Percentiles rank a stretch among this genome's conserved stretches.
Evolutionary conservation across 2,888 invertebrate genomes (phyloP).

Genomic region (Fabriciana adippe): DNA sequence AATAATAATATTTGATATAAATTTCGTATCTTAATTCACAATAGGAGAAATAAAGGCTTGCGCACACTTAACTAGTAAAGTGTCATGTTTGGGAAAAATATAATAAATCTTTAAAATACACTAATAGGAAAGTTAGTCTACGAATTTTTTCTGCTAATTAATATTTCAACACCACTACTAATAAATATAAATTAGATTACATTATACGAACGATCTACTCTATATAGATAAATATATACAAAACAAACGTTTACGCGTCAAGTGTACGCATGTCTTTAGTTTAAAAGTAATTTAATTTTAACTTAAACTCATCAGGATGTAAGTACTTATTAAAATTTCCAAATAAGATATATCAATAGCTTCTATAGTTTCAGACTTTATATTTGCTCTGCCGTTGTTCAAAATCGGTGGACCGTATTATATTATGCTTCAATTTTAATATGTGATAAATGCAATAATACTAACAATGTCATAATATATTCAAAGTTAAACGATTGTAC

Average conservation of each 20-base stretch:
- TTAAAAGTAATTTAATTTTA: slow-evolving; percentile 20
- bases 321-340: slow-evolving; percentile 29
- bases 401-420: slow-evolving; percentile 18
- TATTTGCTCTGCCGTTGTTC: slow-evolving; percentile 30
- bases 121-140: neutral
- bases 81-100: neutral
- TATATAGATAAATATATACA: no score
- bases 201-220: no score
- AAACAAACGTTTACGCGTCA: neutral
- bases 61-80: slow-evolving; percentile 11
- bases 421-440: neutral
- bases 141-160: neutral
- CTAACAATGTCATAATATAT: slow-evolving; percentile 13
- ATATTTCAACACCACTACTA: neutral
- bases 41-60: slow-evolving; percentile 25
- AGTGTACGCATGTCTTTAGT: slow-evolving; percentile 21
- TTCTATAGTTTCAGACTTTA: slow-evolving; percentile 36
- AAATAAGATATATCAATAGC: slow-evolving; percentile 29
- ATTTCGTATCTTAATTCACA: slow-evolving; percentile 27
- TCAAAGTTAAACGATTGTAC: no score
- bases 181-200: neutral
- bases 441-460: slow-evolving; percentile 20
- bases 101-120: neutral
- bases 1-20: slow-evolving; percentile 23
- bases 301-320: slow-evolving; percentile 26